Conservation (phyloP, 2,797 vertebrate species). For the Phrynocephalus guinanensis region DNA sequence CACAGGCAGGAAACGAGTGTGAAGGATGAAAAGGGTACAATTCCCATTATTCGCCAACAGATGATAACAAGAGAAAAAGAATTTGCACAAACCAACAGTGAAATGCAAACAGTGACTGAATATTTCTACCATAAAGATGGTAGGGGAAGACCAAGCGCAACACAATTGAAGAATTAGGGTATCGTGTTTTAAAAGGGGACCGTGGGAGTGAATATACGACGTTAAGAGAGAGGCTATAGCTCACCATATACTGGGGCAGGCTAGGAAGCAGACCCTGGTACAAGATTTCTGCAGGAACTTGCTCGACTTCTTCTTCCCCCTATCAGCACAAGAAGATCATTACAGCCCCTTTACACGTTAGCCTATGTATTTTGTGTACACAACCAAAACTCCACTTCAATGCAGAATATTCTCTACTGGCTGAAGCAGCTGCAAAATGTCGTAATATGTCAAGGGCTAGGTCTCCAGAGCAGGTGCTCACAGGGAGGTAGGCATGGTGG, state of each 20-base stretch:
- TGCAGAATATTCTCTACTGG: neutral
- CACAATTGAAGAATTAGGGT: neutral
- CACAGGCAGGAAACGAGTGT: neutral
- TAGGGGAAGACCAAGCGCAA: neutral
- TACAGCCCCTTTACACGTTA: constrained; percentile 2
- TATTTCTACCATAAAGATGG: neutral
- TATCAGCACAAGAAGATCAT: constrained; percentile 60
- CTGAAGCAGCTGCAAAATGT: neutral
- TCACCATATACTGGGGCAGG: constrained; percentile 98
- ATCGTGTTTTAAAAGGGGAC: too few species aligned
- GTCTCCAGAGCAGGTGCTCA: neutral
- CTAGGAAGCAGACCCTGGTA: constrained; percentile 98
- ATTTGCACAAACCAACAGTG: neutral
- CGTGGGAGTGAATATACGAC: neutral
- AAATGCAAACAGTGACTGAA: neutral
- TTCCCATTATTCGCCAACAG: neutral
- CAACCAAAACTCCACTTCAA: neutral
- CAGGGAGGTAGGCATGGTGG: neutral
- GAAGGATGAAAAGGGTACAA: neutral
- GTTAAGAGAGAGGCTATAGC: constrained; percentile 38
- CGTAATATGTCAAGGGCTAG: neutral
- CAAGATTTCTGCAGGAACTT: constrained; percentile 90
- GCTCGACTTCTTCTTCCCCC: constrained; percentile 96
- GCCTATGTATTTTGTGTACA: neutral
- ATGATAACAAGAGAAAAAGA: neutral